Evolutionary conservation across 1,140 invertebrate genomes (phyloP), one percentile per base, ranked within the genome.

Genomic region (Drosophila punjabiensis): DNA sequence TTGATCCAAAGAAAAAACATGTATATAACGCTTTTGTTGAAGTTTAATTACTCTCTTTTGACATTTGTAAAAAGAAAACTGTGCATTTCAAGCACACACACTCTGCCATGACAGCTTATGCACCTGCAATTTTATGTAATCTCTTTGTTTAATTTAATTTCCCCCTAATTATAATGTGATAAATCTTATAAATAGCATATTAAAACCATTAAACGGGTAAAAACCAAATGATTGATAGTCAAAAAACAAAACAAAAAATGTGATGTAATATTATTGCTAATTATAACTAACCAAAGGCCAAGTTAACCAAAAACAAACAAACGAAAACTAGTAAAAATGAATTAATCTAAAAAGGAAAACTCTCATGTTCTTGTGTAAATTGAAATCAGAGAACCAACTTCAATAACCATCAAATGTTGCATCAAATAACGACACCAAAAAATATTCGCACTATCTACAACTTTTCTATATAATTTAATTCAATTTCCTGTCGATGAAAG

Each of bases 281-380:
- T 88, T 92, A 89, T 76, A 93, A 93, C 92, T 93, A 93, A 93
- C 92, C 87, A 93, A 93, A 93, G 92, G 92, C 92, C 92, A 93
- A 93, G 92, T 93, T 93, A 93, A 93, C 92, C 86, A 93, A 89
- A 89, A 68, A 80, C 47, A 82, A 78, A 74, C 62, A 85, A 67
- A 78, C 35, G 75, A 76, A 65, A 80, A 81, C 63, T 82, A 82
- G 80, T 66, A 75, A 64, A 59, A 80, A 73, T 41, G 37, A 62
- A 80, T 43, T 81, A 52, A 80, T 81, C 48, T 55, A 10, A 81
- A 76, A 58, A 61, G 37, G 56, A 56, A 73, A 59, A 52, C 76
- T 63, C 81, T 64, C 70, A 81, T 81, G 69, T 91, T 90, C 67
- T 87, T 91, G 83, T 91, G 83, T 87, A 83, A 81, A 84, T 81